Conservation (phyloP, 2,888 invertebrate species). For the Alcis repandata region DNA sequence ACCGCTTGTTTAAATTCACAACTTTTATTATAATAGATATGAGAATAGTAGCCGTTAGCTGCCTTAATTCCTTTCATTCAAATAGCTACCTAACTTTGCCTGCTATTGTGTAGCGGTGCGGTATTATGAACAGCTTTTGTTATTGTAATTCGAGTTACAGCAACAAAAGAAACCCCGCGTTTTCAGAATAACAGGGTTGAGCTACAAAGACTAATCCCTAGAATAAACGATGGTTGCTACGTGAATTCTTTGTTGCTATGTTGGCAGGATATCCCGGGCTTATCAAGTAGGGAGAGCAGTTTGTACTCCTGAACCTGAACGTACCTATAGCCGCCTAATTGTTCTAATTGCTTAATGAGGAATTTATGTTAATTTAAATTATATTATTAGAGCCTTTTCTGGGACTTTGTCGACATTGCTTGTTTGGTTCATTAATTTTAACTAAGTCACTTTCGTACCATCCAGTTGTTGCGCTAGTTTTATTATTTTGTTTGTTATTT, state of each 20-base stretch:
- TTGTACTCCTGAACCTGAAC: neutral
- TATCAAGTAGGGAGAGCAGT: neutral
- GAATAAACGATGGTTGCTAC: neutral
- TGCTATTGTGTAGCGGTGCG: conserved; percentile 4
- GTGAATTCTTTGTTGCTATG: neutral
- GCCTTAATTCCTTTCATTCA: conserved; percentile 3
- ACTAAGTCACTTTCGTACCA: neutral
- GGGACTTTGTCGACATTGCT: neutral
- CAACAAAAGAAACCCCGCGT: conserved; percentile 17
- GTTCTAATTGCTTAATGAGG: neutral
- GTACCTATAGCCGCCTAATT: neutral
- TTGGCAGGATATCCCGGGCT: neutral
- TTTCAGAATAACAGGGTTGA: conserved; percentile 9
- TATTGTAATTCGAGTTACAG: conserved; percentile 20
- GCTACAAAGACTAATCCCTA: conserved; percentile 1
- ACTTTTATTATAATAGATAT: neutral
- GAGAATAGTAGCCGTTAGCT: neutral
- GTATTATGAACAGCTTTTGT: conserved; percentile 14
- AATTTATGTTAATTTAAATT: neutral
- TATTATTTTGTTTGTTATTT: too few species aligned
- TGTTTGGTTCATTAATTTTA: neutral
- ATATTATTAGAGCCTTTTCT: neutral
- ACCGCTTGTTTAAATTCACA: neutral
- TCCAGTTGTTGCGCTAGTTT: too few species aligned
- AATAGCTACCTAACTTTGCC: neutral